phyloP scores from a whole-genome alignment of 2,113 vertebrate species.

The Heptranchias perlo region DNA sequence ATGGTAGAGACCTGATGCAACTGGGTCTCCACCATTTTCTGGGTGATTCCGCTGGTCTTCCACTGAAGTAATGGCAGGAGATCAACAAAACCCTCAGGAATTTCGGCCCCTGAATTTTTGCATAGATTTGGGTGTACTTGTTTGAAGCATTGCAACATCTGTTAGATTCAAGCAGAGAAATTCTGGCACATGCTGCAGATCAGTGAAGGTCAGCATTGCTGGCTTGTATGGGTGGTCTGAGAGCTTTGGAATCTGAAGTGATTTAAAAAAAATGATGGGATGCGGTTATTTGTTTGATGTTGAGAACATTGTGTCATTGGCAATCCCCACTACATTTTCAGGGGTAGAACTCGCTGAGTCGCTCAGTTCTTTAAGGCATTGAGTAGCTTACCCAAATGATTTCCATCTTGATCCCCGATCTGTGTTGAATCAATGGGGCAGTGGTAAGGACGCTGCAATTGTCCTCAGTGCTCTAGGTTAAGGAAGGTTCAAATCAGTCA shows the following conservation, averaged over 20 bases:
- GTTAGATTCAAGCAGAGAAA: background rate
- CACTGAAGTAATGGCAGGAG: background rate
- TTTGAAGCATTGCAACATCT: constrained; percentile 22
- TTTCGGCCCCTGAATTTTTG: background rate
- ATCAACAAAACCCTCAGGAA: background rate
- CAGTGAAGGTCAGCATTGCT: background rate
- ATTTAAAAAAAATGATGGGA: background rate
- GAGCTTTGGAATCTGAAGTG: background rate
- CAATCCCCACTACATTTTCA: background rate
- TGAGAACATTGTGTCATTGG: background rate
- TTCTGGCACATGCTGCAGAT: background rate
- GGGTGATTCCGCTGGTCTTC: background rate
- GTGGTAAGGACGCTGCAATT: background rate
- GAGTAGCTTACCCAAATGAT: background rate
- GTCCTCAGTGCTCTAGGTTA: background rate
- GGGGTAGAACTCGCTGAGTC: background rate
- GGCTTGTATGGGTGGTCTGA: background rate
- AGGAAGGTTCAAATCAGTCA: background rate
- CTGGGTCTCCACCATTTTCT: background rate
- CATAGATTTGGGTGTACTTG: background rate
- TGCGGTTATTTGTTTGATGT: background rate
- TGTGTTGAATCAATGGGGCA: background rate
- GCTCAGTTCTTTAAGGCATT: background rate
- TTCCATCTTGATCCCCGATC: background rate
- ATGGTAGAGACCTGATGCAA: background rate